Conservation (phyloP, 2,797 vertebrate genomes). For the Balearica regulorum region DNA sequence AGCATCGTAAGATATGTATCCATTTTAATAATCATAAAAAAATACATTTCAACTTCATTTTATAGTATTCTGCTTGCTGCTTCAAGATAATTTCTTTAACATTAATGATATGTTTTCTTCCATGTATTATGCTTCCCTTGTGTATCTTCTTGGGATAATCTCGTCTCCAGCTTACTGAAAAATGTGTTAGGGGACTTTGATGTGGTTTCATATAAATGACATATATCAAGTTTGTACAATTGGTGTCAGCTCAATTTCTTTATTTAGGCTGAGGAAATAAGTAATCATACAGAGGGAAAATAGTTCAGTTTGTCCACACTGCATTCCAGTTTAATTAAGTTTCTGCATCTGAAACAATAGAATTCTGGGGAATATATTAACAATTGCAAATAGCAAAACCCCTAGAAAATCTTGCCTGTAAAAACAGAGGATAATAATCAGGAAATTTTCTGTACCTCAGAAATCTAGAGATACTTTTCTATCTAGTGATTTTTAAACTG, state of each 20-base stretch:
- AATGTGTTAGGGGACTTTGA: neutral
- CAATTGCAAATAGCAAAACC: neutral
- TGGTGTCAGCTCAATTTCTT: neutral
- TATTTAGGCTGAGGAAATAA: neutral
- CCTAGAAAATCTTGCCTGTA: neutral
- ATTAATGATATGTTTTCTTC: neutral
- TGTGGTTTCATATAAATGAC: neutral
- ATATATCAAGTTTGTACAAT: neutral
- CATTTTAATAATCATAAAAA: neutral
- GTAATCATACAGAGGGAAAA: neutral
- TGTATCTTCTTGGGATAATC: neutral
- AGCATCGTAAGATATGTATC: neutral
- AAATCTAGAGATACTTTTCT: neutral
- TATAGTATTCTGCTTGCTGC: neutral
- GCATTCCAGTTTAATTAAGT: neutral
- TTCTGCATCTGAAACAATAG: neutral
- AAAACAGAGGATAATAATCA: neutral
- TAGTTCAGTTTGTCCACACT: neutral
- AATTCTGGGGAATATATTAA: neutral
- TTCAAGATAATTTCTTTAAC: conserved; percentile 5
- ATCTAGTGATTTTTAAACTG: neutral
- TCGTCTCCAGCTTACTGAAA: neutral
- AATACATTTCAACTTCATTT: neutral
- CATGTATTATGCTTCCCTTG: neutral
- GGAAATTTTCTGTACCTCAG: neutral